phyloP scores from a whole-genome alignment of 2,888 invertebrate species.

The Drosophila emarginata region DNA sequence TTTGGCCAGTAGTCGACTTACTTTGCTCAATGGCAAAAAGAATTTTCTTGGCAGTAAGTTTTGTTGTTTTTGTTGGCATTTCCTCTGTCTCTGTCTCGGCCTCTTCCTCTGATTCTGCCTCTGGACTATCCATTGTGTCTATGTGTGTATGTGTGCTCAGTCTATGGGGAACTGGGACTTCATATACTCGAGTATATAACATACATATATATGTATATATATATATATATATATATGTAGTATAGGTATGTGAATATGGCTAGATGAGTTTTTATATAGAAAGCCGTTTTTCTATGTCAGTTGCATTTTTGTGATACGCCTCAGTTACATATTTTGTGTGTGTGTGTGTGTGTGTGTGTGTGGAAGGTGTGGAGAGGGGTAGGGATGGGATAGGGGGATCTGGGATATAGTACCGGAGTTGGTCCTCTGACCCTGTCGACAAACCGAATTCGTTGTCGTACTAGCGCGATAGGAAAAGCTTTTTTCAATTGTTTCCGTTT shows the following conservation, averaged over 20 bases:
- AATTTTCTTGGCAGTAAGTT: conserved; percentile 62
- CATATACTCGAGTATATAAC: conserved; percentile 16
- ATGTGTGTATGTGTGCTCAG: background rate
- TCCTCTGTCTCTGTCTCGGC: background rate
- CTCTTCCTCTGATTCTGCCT: background rate
- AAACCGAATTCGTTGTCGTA: conserved; percentile 48
- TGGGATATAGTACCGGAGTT: conserved; percentile 1
- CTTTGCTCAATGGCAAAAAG: conserved; percentile 46
- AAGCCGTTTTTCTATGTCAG: conserved; percentile 74
- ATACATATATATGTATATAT: conserved; percentile 10
- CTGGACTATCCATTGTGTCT: conserved; percentile 55
- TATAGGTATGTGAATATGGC: conserved; percentile 20
- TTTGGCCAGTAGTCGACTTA: conserved; percentile 62
- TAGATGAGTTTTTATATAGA: conserved; percentile 41
- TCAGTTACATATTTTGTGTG: conserved; percentile 51
- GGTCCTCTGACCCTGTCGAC: conserved; percentile 31
- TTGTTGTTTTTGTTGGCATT: conserved; percentile 41
- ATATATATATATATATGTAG: conserved; percentile 2
- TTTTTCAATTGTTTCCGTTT: conserved; percentile 77
- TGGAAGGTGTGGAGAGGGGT: background rate
- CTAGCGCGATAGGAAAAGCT: conserved; percentile 73
- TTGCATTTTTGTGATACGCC: conserved; percentile 70
- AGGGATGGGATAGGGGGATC: background rate
- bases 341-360: conserved; percentile 13
- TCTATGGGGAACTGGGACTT: conserved; percentile 7